Evolutionary conservation across 64 coral and sea anemone species (phyloP).

Genomic region (Montipora sp.): DNA sequence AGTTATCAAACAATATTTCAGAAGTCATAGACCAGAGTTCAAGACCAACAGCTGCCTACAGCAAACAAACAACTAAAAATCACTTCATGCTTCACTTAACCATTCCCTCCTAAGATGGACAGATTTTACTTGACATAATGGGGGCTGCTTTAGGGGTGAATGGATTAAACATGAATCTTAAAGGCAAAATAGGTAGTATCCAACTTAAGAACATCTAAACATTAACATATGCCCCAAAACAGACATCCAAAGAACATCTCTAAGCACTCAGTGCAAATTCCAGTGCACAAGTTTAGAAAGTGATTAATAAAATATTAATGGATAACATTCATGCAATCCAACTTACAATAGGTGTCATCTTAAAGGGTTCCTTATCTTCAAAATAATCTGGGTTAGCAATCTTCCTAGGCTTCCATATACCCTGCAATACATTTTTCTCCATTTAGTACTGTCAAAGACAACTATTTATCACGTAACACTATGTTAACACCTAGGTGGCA

Average conservation of each 20-base stretch:
- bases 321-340: background rate
- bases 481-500: too few species aligned
- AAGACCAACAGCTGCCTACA: slow-evolving; percentile 90
- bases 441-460: background rate
- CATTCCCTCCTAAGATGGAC: too few species aligned
- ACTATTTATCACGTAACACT: background rate
- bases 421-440: slow-evolving; percentile 58
- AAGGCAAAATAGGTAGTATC: too few species aligned
- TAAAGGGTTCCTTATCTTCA: slow-evolving; percentile 97
- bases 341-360: slow-evolving; percentile 97
- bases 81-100: too few species aligned
- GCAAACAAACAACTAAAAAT: slow-evolving; percentile 13
- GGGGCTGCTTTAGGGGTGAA: too few species aligned
- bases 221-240: too few species aligned
- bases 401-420: slow-evolving; percentile 96
- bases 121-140: too few species aligned
- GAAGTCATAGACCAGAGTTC: slow-evolving; percentile 99
- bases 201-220: too few species aligned
- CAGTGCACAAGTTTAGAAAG: too few species aligned
- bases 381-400: slow-evolving; percentile 97
- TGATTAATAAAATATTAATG: background rate
- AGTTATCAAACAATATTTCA: slow-evolving; percentile 99
- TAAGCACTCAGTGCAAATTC: too few species aligned
- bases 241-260: too few species aligned
- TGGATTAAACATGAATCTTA: too few species aligned